phyloP scores from a whole-genome alignment of 2,888 invertebrate genomes.

The Antheraea yamamai region DNA sequence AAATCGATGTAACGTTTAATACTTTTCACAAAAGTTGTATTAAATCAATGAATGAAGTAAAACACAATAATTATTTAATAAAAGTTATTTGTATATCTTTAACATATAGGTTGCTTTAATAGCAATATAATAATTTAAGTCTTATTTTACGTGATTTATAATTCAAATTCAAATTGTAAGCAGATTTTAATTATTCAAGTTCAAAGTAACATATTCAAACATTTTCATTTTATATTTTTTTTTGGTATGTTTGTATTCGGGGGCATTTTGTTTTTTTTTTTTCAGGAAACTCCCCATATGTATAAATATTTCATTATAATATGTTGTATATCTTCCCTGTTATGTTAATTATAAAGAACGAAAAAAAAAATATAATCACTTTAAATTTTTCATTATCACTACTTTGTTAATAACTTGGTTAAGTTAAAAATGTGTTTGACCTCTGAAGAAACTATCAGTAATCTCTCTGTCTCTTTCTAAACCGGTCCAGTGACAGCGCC shows the following conservation, averaged over 20 bases:
- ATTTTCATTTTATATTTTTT: no score
- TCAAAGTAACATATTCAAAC: background rate
- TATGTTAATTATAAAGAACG: background rate
- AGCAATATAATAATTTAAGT: background rate
- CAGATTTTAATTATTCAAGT: background rate
- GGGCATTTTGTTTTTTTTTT: no score
- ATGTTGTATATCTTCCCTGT: background rate
- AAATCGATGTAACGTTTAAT: background rate
- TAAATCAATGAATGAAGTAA: background rate
- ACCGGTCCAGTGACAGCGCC: slow-evolving; percentile 48
- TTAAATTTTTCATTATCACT: background rate
- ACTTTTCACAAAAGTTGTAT: background rate
- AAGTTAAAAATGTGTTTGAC: slow-evolving; percentile 16
- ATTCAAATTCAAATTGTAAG: background rate
- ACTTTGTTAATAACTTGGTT: background rate
- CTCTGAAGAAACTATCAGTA: slow-evolving; percentile 27
- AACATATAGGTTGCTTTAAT: background rate
- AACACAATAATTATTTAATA: background rate
- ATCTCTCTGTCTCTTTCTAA: slow-evolving; percentile 57
- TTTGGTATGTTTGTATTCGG: no score
- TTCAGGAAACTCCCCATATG: no score
- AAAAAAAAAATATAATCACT: background rate
- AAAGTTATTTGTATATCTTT: background rate
- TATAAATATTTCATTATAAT: background rate
- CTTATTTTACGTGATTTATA: background rate